Evolutionary conservation across 2,797 vertebrate species (phyloP).

Genomic region (Chelonia mydas): DNA sequence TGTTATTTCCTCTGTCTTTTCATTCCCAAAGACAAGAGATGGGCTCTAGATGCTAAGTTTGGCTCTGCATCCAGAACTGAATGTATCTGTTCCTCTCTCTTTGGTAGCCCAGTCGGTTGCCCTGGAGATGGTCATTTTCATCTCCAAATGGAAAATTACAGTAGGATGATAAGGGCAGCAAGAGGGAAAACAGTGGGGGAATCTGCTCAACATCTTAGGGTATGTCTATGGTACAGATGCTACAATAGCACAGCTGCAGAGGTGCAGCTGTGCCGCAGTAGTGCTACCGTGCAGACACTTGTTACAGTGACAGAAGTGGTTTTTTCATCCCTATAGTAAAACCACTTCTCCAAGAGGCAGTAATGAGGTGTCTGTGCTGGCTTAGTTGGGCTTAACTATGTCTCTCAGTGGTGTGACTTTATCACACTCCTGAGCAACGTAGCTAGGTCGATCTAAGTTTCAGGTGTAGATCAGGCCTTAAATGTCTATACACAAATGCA

Average conservation of each 20-base stretch:
- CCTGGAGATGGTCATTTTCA: not conserved
- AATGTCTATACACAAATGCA: not conserved
- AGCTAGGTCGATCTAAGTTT: not conserved
- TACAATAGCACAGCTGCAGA: not conserved
- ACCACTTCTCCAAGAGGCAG: not conserved
- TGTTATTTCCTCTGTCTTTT: not conserved
- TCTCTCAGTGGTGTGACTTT: not conserved
- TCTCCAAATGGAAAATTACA: not conserved
- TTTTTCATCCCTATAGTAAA: not conserved
- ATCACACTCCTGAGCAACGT: not conserved
- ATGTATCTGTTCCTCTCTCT: not conserved
- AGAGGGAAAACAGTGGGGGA: not conserved
- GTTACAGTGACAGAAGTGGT: not conserved
- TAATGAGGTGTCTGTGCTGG: not conserved
- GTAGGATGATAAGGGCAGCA: not conserved
- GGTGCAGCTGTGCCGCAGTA: not conserved
- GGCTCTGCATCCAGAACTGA: not conserved
- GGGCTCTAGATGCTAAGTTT: not conserved
- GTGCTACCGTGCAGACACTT: not conserved
- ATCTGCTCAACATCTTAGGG: not conserved
- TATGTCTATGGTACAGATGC: not conserved
- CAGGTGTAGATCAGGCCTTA: not conserved
- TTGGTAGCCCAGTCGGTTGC: not conserved
- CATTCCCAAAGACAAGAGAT: not conserved
- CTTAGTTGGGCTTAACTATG: not conserved